phyloP scores from a whole-genome alignment of 2,113 vertebrate species.

The Columbina picui region DNA sequence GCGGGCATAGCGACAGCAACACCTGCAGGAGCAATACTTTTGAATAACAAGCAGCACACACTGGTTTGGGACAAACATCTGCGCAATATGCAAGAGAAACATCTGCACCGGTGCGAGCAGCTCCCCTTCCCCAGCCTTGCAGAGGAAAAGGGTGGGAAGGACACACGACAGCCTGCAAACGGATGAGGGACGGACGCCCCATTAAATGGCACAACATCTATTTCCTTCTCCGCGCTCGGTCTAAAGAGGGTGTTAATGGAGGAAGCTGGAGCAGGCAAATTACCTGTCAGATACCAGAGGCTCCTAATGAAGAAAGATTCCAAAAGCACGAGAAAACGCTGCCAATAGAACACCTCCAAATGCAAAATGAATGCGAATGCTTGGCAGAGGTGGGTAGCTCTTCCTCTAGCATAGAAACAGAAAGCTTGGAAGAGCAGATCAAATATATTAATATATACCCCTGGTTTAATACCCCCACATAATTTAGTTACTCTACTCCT shows the following conservation, averaged over 20 bases:
- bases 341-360: background rate
- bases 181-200: constrained; percentile 1
- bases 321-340: background rate
- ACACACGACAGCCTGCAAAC: background rate
- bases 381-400: background rate
- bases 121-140: background rate
- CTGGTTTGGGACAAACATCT: background rate
- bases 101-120: fast-evolving
- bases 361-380: background rate
- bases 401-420: background rate
- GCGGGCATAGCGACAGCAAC: background rate
- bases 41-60: background rate
- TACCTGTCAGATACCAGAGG: constrained; percentile 37
- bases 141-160: background rate
- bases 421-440: background rate
- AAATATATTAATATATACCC: background rate
- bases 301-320: constrained; percentile 50
- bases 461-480: background rate
- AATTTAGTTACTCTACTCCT: background rate
- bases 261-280: constrained; percentile 49
- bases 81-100: background rate
- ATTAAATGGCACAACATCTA: background rate
- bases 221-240: background rate
- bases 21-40: background rate
- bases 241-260: background rate